phyloP scores from a whole-genome alignment of 2,113 vertebrate species.

The Saccopteryx leptura region DNA sequence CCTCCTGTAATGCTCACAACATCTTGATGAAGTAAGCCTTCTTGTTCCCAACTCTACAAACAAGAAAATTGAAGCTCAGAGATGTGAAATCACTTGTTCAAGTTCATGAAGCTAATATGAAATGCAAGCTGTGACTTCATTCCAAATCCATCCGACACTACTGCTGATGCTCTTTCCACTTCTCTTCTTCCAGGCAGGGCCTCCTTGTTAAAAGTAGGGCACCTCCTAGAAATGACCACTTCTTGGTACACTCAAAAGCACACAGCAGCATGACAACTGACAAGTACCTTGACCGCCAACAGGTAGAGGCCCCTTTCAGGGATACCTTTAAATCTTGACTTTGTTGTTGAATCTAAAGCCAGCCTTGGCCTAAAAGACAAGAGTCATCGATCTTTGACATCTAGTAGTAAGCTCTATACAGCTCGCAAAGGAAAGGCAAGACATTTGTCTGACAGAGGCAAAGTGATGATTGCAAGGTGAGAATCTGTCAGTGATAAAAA shows the following conservation, averaged over 20 bases:
- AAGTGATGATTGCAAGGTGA: constrained; percentile 57
- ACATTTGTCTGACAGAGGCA: constrained; percentile 11
- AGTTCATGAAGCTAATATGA: constrained; percentile 54
- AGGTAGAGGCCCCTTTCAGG: constrained; percentile 17
- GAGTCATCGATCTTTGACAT: background rate
- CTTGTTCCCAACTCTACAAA: constrained; percentile 38
- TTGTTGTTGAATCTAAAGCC: constrained; percentile 40
- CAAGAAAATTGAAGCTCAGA: constrained; percentile 33
- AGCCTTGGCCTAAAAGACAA: constrained; percentile 11
- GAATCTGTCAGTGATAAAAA: constrained; percentile 59
- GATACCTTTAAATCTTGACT: constrained; percentile 10
- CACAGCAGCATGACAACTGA: background rate
- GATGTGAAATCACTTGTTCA: constrained; percentile 18
- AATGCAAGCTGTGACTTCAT: constrained; percentile 42
- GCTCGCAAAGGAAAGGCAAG: constrained; percentile 39
- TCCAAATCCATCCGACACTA: background rate
- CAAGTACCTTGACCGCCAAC: constrained; percentile 38
- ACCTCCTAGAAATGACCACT: constrained; percentile 14
- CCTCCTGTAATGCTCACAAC: background rate
- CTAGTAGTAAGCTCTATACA: background rate
- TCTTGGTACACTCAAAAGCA: background rate
- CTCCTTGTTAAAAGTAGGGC: constrained; percentile 24
- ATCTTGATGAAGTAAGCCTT: background rate
- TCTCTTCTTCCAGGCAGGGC: background rate
- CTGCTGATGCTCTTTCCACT: background rate